These are phyloP conservation scores for human (Homo sapiens) DNA, from an alignment of 2,113 vertebrate genomes.

Conservation along the genomic window DNA sequence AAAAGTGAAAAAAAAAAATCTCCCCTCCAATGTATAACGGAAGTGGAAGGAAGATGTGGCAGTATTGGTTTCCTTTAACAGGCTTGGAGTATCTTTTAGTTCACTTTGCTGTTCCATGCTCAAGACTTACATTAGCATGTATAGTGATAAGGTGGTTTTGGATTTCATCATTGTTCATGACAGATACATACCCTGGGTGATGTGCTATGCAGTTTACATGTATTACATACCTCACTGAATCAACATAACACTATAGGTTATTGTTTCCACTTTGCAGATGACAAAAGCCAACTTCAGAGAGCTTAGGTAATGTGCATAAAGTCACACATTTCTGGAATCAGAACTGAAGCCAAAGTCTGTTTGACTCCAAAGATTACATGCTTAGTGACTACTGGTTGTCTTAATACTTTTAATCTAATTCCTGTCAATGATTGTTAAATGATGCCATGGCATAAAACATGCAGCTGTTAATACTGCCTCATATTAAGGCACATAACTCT, in stretches of 20 bases:
- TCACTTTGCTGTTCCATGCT: not conserved
- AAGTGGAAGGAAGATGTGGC: not conserved
- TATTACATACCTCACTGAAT: slow-evolving; percentile 11
- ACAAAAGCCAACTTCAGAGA: slow-evolving; percentile 53
- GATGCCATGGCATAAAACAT: not conserved
- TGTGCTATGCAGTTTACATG: not conserved
- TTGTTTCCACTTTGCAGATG: slow-evolving; percentile 43
- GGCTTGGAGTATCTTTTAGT: not conserved
- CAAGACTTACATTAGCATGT: not conserved
- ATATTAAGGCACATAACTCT: not conserved
- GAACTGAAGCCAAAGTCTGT: slow-evolving; percentile 29
- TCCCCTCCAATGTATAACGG: not conserved
- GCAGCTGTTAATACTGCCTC: not conserved
- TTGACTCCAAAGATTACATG: not conserved
- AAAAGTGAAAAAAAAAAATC: not conserved
- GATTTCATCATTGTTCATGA: slow-evolving; percentile 30
- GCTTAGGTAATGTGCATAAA: not conserved
- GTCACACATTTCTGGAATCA: not conserved
- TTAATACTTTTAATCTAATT: not conserved
- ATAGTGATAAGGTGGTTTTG: not conserved
- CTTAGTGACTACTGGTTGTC: not conserved
- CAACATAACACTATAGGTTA: slow-evolving; percentile 10
- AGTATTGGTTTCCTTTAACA: not conserved
- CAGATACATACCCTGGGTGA: not conserved
- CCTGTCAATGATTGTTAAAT: not conserved